These are phyloP conservation scores for Toxotes lorentzi DNA, from an alignment of 2,797 vertebrate genomes.

Conservation along the genomic window DNA sequence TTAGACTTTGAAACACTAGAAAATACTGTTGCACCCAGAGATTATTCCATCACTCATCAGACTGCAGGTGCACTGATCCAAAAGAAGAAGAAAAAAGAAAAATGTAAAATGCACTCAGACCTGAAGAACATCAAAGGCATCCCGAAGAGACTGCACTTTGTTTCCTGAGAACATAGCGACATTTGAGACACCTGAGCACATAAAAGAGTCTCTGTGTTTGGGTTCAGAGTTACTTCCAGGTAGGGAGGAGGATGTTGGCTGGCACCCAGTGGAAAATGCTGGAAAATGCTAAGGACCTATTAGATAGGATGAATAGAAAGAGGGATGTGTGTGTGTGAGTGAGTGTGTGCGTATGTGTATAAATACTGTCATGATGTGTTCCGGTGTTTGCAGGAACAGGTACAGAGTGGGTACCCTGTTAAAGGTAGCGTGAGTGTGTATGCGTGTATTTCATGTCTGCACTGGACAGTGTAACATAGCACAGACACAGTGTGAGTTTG, in stretches of 20 bases:
- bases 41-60: slow-evolving; percentile 29
- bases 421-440: slow-evolving; percentile 28
- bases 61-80: slow-evolving; percentile 50
- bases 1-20: slow-evolving; percentile 11
- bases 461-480: slow-evolving; percentile 47
- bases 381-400: slow-evolving; percentile 67
- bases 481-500: slow-evolving; percentile 41
- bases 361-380: slow-evolving; percentile 74
- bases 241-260: slow-evolving; percentile 60
- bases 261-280: slow-evolving; percentile 68
- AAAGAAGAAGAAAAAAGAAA: background rate
- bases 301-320: slow-evolving; percentile 56
- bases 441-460: slow-evolving; percentile 35
- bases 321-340: slow-evolving; percentile 21
- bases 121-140: slow-evolving; percentile 51
- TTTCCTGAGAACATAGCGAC: slow-evolving; percentile 56
- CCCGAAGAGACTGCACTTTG: slow-evolving; percentile 68
- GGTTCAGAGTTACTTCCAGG: slow-evolving; percentile 60
- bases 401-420: slow-evolving; percentile 49
- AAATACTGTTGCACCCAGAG: background rate
- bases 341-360: slow-evolving; percentile 50
- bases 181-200: slow-evolving; percentile 71
- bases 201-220: slow-evolving; percentile 74
- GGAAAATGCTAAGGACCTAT: slow-evolving; percentile 56
- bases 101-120: slow-evolving; percentile 21